Base-by-base conservation (phyloP, 2,888 invertebrate genomes). In the Arenicola marina region DNA sequence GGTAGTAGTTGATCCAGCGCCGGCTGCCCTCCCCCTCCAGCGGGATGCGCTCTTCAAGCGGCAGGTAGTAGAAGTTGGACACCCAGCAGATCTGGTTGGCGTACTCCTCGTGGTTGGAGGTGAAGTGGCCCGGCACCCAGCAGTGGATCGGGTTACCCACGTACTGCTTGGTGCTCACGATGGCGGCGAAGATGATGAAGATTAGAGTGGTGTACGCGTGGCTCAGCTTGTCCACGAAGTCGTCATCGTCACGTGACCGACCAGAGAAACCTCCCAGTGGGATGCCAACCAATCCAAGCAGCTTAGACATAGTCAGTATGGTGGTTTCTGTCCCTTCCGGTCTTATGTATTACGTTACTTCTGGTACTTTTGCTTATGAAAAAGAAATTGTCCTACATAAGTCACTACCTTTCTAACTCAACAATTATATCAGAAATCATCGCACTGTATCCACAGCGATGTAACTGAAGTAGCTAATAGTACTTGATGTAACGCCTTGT, bases 61-160 rank as follows among this genome's bases (percentile, higher is more conserved):
- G 83, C 28, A 86, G 77, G 74, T 82, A 85, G 71, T 85, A 86
- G 34, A 85, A 86, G 73, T 85, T 85, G 66, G 84, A 84, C 32
- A 86, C 84, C 85, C 84, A 86, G 74, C 85, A 86, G 59, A 85
- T 84, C 72, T 84, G 84, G 76, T 86, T 85, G 55, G 85, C 84
- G 75, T 85, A 86, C 69, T 86, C 85, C 69, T 85, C 85, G 82
- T 85, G 85, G 64, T 84, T 84, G 59, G 83, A 80, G 46, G 84
- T 83, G 74, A 86, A 86, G 72, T 85, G 84, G 2, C 85, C 85
- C 24, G 86, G 86, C 61, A 85, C 84, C 82, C 85, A 86, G 84
- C 96, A 97, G 85, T 95, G 94, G 80, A 97, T 97, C 28, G 96
- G 96, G 84, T 96, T 95, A 11, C 96, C 96, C 80, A 97, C 95